Evolutionary conservation across 2,797 vertebrate genomes (phyloP).

Genomic region (Fistularia commersonii): DNA sequence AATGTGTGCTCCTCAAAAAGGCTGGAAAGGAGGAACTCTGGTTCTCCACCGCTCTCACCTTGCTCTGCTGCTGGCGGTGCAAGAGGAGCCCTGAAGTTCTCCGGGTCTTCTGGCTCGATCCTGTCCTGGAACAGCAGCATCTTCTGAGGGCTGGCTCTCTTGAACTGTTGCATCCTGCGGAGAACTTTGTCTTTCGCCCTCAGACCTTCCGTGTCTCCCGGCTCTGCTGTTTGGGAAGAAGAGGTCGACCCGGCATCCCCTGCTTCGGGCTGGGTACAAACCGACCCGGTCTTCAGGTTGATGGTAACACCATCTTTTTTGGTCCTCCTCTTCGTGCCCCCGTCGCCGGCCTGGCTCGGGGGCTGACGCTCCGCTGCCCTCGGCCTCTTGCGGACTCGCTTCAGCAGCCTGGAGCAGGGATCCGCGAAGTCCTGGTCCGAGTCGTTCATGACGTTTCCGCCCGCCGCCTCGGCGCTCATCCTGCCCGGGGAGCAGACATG

Average conservation of each 20-base stretch:
- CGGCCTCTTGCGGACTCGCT: conserved; percentile 75
- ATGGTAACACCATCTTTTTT: conserved; percentile 1
- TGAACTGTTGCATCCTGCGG: conserved; percentile 87
- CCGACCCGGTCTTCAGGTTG: conserved; percentile 11
- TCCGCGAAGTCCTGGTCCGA: conserved; percentile 88
- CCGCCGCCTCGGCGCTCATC: no score
- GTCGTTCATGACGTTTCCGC: conserved; percentile 81
- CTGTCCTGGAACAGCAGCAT: conserved; percentile 50
- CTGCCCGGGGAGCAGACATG: conserved; percentile 1
- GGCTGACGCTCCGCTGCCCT: conserved; percentile 18
- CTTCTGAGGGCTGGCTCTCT: conserved; percentile 75
- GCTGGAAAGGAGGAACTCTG: no score
- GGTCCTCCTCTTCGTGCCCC: conserved; percentile 34
- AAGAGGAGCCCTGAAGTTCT: background rate
- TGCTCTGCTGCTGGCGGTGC: background rate
- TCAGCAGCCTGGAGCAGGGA: conserved; percentile 81
- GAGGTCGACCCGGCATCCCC: conserved; percentile 13
- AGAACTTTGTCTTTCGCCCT: conserved; percentile 78
- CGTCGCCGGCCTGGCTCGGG: conserved; percentile 20
- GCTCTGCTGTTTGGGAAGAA: background rate
- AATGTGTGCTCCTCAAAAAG: no score
- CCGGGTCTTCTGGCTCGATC: background rate
- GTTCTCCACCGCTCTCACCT: conserved; percentile 27
- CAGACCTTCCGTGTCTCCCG: background rate
- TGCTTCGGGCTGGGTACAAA: background rate